phyloP scores from a whole-genome alignment of 2,888 invertebrate species.

The Amitus sp. region DNA sequence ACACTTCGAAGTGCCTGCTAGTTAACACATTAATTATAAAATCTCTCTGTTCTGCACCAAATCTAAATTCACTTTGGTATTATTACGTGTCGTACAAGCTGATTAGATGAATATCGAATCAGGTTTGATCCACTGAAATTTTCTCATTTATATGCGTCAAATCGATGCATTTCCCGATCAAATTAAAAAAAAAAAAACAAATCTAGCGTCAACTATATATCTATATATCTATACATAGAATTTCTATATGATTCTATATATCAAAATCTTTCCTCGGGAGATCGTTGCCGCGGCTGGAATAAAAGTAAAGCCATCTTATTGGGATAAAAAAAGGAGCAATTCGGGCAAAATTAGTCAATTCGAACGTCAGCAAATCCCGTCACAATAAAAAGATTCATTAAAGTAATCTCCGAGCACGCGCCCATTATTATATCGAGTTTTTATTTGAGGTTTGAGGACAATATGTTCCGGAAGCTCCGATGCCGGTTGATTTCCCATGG shows the following conservation, averaged over 20 bases:
- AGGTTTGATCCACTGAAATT: constrained; percentile 8
- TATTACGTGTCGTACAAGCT: constrained; percentile 21
- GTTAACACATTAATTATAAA: constrained; percentile 49
- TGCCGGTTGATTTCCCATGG: constrained; percentile 59
- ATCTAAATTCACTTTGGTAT: constrained; percentile 24
- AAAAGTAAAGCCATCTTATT: no score
- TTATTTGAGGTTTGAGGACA: constrained; percentile 55
- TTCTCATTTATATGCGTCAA: constrained; percentile 17
- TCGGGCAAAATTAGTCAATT: neutral
- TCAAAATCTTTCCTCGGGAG: no score
- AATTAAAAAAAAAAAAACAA: no score
- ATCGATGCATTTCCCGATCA: neutral
- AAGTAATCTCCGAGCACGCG: constrained; percentile 41
- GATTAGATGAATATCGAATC: constrained; percentile 16
- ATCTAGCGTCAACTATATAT: no score
- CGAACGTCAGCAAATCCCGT: constrained; percentile 15
- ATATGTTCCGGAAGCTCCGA: constrained; percentile 49
- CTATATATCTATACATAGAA: no score
- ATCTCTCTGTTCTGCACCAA: constrained; percentile 30
- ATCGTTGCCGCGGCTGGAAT: no score
- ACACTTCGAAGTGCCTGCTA: constrained; percentile 34
- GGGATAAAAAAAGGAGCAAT: neutral
- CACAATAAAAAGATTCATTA: constrained; percentile 20
- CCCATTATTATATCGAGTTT: constrained; percentile 59
- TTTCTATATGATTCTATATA: no score